Evolutionary conservation across 2,113 vertebrate genomes (phyloP), one percentile per base, ranked within the genome.

Genomic region (Lasiurus cinereus): DNA sequence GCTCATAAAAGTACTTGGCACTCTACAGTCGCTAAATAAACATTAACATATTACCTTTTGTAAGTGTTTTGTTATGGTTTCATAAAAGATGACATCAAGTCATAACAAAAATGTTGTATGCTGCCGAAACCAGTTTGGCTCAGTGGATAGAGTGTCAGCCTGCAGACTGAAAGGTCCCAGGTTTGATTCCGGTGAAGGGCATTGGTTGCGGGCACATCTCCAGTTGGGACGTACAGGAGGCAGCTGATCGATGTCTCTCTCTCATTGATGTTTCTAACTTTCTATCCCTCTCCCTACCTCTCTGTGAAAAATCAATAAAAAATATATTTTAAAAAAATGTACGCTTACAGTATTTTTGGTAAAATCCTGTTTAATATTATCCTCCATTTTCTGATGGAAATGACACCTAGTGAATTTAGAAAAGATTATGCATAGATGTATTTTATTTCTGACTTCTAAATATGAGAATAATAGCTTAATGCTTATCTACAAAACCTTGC

Each of bases 351-450:
- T 62, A 66, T 85, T 24, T 27, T 72, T 91, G 43, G 11, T 31
- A 94, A 93, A 96, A 77, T 83, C 73, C n/a, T 87, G 18, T 77
- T 93, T 86, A 91, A 70, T 76, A 24, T 82, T 91, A 39, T 93
- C 67, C 19, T 92, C 93, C 33, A 62, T 67, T 85, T 87, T 85
- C 80, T 74, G 36, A 82, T 78, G 21, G 74, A 89, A 93, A 64
- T 36, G 46, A 29, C 29, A 76, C 1, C 39, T 80, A 43, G 13
- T 62, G 66, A 83, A 91, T 79, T 79, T 36, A 84, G 54, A 70
- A 62, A 93, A 94, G 48, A 93, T 77, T 67, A 73, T 48, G 1
- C 36, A 46, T 33, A 89, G 36, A 39, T 19, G 48, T 29, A 67
- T 62, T 85, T 74, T 94, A 48, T 52, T 80, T 92, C 29, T 76